phyloP scores from a whole-genome alignment of 92 coral and sea anemone genomes.

The Porites evermanni region DNA sequence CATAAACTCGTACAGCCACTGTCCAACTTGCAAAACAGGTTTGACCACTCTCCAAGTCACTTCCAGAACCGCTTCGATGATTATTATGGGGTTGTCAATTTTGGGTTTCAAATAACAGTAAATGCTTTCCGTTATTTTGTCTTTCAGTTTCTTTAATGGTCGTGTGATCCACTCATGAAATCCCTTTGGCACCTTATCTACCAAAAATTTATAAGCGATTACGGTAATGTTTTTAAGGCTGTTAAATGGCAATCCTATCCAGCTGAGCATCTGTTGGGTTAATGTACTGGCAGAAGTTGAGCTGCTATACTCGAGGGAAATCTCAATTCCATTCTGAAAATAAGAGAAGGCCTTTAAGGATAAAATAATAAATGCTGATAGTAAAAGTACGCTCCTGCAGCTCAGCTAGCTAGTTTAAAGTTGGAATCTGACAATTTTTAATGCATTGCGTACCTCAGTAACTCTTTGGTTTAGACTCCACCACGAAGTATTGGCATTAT shows the following conservation, averaged over 20 bases:
- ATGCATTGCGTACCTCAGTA: too few relatives aligned
- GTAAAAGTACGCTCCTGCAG: too few relatives aligned
- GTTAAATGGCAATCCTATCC: conserved; percentile 4
- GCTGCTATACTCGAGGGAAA: not conserved
- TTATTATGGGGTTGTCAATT: not conserved
- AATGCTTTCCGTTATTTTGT: not conserved
- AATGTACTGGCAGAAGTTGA: not conserved
- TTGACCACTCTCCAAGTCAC: not conserved
- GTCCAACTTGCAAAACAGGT: not conserved
- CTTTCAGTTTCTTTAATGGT: not conserved
- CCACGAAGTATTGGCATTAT: too few relatives aligned
- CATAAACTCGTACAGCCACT: not conserved
- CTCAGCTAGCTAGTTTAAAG: not conserved
- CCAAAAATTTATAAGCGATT: not conserved
- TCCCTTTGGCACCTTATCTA: not conserved
- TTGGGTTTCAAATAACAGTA: not conserved
- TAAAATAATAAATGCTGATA: too few relatives aligned
- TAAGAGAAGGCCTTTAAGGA: not conserved
- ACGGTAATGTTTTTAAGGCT: not conserved
- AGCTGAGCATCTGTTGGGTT: not conserved
- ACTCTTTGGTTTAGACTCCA: too few relatives aligned
- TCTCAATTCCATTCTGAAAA: conserved; percentile 10
- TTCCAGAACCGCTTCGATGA: not conserved
- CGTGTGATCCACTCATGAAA: not conserved
- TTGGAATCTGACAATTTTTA: not conserved